Base-by-base conservation (phyloP, 2,113 vertebrate genomes). In the Sapajus apella region DNA sequence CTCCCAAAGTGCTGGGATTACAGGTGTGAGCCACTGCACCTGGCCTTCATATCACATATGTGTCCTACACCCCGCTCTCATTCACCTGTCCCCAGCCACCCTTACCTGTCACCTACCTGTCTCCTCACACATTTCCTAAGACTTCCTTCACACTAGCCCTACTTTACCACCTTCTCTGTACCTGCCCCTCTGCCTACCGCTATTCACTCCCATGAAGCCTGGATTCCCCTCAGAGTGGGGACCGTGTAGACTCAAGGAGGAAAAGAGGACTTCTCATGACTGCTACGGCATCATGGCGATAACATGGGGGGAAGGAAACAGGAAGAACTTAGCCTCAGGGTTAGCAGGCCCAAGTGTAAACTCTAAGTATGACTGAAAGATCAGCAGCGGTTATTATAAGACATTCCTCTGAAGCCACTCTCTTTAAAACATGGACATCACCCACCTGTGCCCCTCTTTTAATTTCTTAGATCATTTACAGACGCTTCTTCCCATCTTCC, bases 191-290 rank as follows among this genome's bases (percentile, higher is more conserved):
- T 50, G 37, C 52, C 64, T 72, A 37, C 23, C 25, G 52, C 25
- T 30, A 45, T 20, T 61, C 35, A 52, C 23, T 77, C 52, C 30
- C n/a, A 73, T 58, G 25, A 58, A 72, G 70, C n/a, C 45, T 0
- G 0, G 50, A 6, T 64, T 45, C 37, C 75, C 55, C 45, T 90
- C 20, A 8, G 43, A 2, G 35, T 1, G 1, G 45, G 35, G 47
- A 55, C 66, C 43, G 30, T 0, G 0, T 4, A 23, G 5, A 3
- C 35, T 17, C 13, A 3, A 45, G 76, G n/a, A 32, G 27, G 43
- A 91, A 37, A 35, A 76, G 81, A 47, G 68, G 10, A n/a, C 45
- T 30, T 85, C 76, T 83, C n/a, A 20, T 25, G 27, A 43, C 0
- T 50, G 80, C 82, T 20, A 2, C 23, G 3, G 18, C 82, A 45